Percentiles rank a stretch among this genome's conserved stretches.
Evolutionary conservation across 2,797 vertebrate species (phyloP).

Genomic region (Sciaenops ocellatus): DNA sequence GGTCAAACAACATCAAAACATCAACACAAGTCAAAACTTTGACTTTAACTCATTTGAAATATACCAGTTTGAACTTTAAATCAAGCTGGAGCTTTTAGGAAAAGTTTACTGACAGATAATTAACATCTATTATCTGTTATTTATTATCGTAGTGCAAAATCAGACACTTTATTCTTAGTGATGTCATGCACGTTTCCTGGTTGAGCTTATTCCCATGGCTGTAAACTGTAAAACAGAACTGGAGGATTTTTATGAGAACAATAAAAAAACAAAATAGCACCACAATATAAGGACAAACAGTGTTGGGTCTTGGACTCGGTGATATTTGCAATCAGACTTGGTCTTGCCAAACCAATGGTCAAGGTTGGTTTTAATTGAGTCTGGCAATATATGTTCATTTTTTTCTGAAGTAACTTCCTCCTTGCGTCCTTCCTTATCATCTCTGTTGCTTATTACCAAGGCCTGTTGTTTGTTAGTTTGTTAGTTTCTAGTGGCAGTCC

Average conservation of each 20-base stretch:
- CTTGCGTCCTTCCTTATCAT: too few relatives aligned
- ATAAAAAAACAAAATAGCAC: neutral
- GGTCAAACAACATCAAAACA: neutral
- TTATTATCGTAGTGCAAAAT: neutral
- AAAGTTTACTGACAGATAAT: neutral
- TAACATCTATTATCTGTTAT: too few relatives aligned
- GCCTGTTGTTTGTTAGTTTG: too few relatives aligned
- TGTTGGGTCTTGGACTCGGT: too few relatives aligned
- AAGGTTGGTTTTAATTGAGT: too few relatives aligned
- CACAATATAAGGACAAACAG: neutral
- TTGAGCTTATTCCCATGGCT: neutral
- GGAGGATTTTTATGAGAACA: neutral
- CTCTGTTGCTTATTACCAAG: too few relatives aligned
- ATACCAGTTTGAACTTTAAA: neutral
- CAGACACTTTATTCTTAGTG: neutral
- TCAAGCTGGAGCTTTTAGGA: neutral
- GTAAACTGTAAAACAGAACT: conserved; percentile 1
- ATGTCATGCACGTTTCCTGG: neutral
- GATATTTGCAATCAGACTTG: too few relatives aligned
- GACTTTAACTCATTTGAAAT: neutral
- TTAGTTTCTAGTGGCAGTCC: too few relatives aligned
- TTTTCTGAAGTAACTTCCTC: too few relatives aligned
- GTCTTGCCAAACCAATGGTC: too few relatives aligned
- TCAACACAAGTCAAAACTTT: neutral
- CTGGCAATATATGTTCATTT: too few relatives aligned